Evolutionary conservation across 2,888 invertebrate species (phyloP).

Genomic region (Protula sp.): DNA sequence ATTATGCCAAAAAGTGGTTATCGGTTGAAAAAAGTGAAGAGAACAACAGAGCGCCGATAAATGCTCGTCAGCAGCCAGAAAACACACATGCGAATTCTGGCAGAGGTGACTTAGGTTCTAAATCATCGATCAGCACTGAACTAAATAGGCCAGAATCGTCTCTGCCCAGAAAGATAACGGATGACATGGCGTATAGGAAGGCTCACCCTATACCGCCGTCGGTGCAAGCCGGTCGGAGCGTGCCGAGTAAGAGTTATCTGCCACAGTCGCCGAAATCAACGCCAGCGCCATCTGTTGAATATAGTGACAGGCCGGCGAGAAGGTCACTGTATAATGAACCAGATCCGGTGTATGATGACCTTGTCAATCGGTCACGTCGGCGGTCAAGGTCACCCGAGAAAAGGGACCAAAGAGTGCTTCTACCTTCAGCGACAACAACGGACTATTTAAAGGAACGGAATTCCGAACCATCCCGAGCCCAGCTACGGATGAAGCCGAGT

Average conservation of each 20-base stretch:
- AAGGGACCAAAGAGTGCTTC: too few species aligned
- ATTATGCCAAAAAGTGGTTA: constrained; percentile 23
- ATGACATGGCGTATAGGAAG: constrained; percentile 23
- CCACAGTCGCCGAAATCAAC: neutral
- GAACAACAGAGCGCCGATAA: neutral
- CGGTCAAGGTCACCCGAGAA: too few species aligned
- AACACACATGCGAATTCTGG: neutral
- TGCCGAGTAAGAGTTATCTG: neutral
- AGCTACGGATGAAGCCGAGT: constrained; percentile 21
- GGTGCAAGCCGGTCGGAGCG: neutral
- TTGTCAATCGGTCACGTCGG: too few species aligned
- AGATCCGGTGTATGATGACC: too few species aligned
- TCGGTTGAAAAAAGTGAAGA: neutral
- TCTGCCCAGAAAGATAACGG: constrained; percentile 16
- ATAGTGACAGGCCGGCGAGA: too few species aligned
- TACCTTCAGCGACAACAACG: too few species aligned
- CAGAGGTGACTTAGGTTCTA: neutral
- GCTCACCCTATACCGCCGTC: neutral
- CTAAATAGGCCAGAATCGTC: neutral
- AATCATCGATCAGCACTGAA: neutral
- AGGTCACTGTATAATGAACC: too few species aligned
- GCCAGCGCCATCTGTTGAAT: constrained; percentile 7
- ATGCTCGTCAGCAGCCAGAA: neutral
- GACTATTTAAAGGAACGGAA: too few species aligned
- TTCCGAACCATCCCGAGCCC: constrained; percentile 10